A percentile compares a stretch with the other conserved stretches of the same genome.
Conservation (phyloP, 2,797 vertebrate genomes). For the Vultur gryphus region DNA sequence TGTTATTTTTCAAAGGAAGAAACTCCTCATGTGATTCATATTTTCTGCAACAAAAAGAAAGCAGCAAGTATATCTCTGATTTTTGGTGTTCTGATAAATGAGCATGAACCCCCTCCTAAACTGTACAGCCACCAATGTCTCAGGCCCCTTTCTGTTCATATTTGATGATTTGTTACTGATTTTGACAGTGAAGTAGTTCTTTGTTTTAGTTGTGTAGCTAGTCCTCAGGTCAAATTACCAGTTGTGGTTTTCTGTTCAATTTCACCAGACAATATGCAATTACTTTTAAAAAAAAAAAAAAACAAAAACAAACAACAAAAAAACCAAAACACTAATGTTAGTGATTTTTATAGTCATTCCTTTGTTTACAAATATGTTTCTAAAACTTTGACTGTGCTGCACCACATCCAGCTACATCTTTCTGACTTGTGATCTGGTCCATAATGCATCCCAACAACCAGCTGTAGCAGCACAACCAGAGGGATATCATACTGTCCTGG, state of each 20-base stretch:
- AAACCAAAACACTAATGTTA: fast-evolving
- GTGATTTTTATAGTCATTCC: neutral
- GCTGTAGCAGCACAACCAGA: neutral
- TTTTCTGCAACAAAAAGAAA: neutral
- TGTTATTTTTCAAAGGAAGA: neutral
- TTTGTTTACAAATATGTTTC: neutral
- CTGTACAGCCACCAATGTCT: neutral
- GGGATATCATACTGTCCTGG: too few relatives aligned
- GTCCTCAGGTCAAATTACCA: neutral
- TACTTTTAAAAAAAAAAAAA: neutral
- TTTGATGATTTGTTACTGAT: neutral
- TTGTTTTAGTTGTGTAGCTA: neutral
- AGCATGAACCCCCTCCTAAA: neutral
- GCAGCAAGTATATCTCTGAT: neutral
- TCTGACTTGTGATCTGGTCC: neutral
- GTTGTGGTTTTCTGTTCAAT: neutral
- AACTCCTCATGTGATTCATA: neutral
- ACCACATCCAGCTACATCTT: neutral
- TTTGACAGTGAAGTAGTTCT: neutral
- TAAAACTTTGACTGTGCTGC: neutral
- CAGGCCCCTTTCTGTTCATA: neutral
- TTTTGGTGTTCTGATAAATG: neutral
- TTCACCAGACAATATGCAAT: neutral
- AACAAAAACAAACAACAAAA: too few relatives aligned
- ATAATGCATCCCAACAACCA: neutral